Percentiles rank a stretch among this genome's conserved stretches.
Evolutionary conservation across 1,140 invertebrate genomes (phyloP).

Genomic region (Drosophila leontia): DNA sequence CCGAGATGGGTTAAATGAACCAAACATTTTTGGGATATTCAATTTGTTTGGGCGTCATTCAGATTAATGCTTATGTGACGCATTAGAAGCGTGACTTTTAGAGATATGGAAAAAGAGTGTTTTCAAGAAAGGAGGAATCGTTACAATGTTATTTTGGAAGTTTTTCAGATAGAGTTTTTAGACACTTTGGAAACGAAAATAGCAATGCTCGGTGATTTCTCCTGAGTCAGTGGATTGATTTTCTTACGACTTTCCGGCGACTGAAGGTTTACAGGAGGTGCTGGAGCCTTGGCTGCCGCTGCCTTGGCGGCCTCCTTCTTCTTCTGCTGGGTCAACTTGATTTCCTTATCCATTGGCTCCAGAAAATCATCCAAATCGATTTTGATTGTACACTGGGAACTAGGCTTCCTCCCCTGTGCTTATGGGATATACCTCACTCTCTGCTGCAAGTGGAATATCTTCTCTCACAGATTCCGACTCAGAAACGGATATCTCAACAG

Average conservation of each 20-base stretch:
- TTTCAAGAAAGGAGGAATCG: too few species aligned
- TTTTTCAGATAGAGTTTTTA: background rate
- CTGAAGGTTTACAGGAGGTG: background rate
- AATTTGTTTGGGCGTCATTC: conserved; percentile 41
- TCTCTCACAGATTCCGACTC: background rate
- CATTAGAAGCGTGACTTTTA: conserved; percentile 36
- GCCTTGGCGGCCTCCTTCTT: too few species aligned
- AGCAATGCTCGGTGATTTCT: conserved; percentile 68
- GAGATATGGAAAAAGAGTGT: background rate
- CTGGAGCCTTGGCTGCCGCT: background rate
- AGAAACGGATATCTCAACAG: background rate
- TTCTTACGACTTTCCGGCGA: conserved; percentile 32
- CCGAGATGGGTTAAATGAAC: conserved; percentile 58
- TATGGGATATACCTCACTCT: conserved; percentile 11
- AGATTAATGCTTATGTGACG: conserved; percentile 36
- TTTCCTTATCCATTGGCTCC: conserved; percentile 63
- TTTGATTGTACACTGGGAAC: background rate
- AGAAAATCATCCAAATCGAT: conserved; percentile 69
- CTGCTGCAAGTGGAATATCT: background rate
- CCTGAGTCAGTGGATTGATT: conserved; percentile 1
- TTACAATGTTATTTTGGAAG: too few species aligned
- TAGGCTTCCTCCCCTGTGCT: background rate
- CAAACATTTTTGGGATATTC: conserved; percentile 64
- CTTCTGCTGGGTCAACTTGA: too few species aligned
- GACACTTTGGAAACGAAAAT: too few species aligned